These are phyloP conservation scores for Caradrina kadenii DNA, from an alignment of 2,888 invertebrate species.

Conservation along the genomic window DNA sequence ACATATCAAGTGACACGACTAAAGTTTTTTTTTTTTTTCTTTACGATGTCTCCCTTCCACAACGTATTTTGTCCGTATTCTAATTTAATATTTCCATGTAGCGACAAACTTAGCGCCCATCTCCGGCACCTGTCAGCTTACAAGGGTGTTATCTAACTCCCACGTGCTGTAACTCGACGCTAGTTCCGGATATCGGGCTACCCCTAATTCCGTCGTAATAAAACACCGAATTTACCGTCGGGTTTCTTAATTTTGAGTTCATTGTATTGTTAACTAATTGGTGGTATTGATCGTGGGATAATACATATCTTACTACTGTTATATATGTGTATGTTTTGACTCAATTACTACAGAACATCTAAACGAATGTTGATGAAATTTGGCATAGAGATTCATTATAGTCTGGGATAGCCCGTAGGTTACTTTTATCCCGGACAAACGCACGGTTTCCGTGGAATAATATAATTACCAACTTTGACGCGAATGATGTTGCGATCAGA, in stretches of 20 bases:
- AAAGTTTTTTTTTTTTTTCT: too few species aligned
- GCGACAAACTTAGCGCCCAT: conserved; percentile 52
- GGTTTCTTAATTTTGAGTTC: conserved; percentile 60
- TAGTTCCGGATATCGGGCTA: conserved; percentile 51
- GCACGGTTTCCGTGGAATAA: not conserved
- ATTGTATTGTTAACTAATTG: conserved; percentile 28
- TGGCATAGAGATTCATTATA: too few species aligned
- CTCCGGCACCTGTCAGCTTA: conserved; percentile 50
- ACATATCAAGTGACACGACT: too few species aligned
- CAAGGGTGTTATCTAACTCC: conserved; percentile 25
- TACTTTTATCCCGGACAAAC: too few species aligned
- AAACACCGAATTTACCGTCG: conserved; percentile 55
- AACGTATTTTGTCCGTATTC: not conserved
- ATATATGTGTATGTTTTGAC: too few species aligned
- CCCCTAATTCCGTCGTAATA: conserved; percentile 67
- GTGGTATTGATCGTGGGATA: conserved; percentile 36
- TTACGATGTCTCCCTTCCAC: too few species aligned
- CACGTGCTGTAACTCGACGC: conserved; percentile 52
- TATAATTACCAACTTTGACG: too few species aligned
- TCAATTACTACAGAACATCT: too few species aligned
- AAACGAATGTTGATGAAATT: too few species aligned
- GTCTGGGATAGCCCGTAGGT: too few species aligned
- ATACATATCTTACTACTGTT: too few species aligned
- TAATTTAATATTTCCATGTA: conserved; percentile 20
- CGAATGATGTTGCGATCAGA: too few species aligned